Evolutionary conservation across 2,888 invertebrate species (phyloP), one percentile per base, ranked within the genome.

Genomic region (Byasa hedistus): DNA sequence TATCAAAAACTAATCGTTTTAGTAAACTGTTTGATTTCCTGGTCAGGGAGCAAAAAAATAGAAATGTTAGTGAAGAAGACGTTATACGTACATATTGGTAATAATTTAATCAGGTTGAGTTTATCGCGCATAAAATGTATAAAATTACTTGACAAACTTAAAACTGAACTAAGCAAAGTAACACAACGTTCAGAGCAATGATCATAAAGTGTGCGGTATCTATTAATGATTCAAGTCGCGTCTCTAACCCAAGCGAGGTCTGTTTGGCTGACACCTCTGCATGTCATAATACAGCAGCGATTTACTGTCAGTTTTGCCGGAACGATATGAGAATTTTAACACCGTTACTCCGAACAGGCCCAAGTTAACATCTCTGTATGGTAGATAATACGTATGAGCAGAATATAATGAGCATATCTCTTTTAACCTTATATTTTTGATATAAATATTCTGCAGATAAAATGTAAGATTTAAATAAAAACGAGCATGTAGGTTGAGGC

Each of bases 171-270:
- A 48, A n/a, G 48, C 17, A 55, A 15, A 15, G 39, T 19, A 57
- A 57, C 36, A 21, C 39, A 36, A 23, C 1, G 17, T 22, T n/a
- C 69, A 64, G 71, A 2, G 12, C 3, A 60, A 57, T 22, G 44
- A 57, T 44, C 64, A 61, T 60, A 66, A 58, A 68, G 59, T 51
- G 57, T 61, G 10, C 39, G 36, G 58, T 56, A 65, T 68, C 64
- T 68, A 72, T 75, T 70, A 72, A 64, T 69, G 72, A 86, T 69
- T 71, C 87, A 69, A 79, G 83, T 88, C 89, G 88, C 89, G 90
- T 88, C 74, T 74, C 71, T 68, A 72, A 75, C 79, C 80, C 75
- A 83, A 80, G 84, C 87, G 81, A 84, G 83, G 83, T 83, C 84
- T 84, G 79, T 80, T 77, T 79, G 77, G 72, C 71, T 78, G 79